These are phyloP conservation scores for Zosterops hypoxanthus DNA, from an alignment of 2,113 vertebrate species.

Conservation along the genomic window DNA sequence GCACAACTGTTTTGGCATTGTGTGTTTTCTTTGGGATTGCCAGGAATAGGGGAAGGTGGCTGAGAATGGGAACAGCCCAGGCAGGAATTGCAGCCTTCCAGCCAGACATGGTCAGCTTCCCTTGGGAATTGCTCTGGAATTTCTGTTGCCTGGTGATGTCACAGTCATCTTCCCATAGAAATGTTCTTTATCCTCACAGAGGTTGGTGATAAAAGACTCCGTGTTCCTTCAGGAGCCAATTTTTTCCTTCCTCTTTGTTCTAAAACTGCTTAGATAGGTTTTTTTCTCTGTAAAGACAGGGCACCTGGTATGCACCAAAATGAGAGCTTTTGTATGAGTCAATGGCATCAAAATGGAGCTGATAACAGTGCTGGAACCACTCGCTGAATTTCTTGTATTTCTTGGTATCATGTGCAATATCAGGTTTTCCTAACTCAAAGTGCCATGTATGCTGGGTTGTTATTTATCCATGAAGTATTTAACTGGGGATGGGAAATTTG, in stretches of 20 bases:
- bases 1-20: neutral
- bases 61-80: neutral
- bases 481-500: conserved; percentile 45
- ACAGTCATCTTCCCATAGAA: neutral
- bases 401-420: conserved; percentile 74
- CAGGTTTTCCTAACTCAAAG: conserved; percentile 43
- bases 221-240: neutral
- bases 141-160: neutral
- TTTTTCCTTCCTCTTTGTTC: neutral
- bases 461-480: conserved; percentile 65
- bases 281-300: conserved; percentile 3
- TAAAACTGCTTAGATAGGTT: neutral
- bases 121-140: neutral
- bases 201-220: neutral
- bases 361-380: conserved; percentile 43
- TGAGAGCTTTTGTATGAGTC: neutral
- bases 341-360: neutral
- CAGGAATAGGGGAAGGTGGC: neutral
- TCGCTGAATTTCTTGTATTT: conserved; percentile 36
- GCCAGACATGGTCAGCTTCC: neutral
- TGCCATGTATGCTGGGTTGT: conserved; percentile 48
- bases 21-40: neutral
- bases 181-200: neutral
- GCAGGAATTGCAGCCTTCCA: neutral
- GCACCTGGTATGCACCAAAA: conserved; percentile 1